These are phyloP conservation scores for Pammene fasciana DNA, from an alignment of 2,888 invertebrate species.

Conservation along the genomic window DNA sequence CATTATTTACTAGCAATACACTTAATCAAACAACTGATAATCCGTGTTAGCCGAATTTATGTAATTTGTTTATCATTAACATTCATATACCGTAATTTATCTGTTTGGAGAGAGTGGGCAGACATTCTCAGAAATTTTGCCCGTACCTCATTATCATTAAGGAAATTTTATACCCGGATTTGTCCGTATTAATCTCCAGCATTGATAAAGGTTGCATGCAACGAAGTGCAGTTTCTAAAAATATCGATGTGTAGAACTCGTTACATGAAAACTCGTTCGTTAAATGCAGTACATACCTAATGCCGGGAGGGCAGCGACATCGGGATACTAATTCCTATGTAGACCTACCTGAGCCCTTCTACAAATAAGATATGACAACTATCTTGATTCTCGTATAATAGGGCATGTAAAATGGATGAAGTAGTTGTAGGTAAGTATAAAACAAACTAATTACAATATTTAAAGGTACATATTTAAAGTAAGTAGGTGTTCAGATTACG, in stretches of 20 bases:
- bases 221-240: slow-evolving; percentile 14
- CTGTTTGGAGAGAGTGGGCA: slow-evolving; percentile 38
- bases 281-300: slow-evolving; percentile 22
- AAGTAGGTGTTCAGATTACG: neutral
- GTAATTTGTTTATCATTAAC: slow-evolving; percentile 33
- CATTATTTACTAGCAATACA: slow-evolving; percentile 18
- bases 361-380: neutral
- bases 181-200: neutral
- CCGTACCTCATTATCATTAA: slow-evolving; percentile 12
- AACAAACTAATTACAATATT: too few species aligned
- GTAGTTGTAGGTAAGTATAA: neutral
- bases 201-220: slow-evolving; percentile 5
- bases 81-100: slow-evolving; percentile 25
- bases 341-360: neutral
- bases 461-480: neutral
- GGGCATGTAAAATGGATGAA: neutral
- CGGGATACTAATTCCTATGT: slow-evolving; percentile 24
- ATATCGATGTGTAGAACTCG: slow-evolving; percentile 23
- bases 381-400: too few species aligned
- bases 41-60: slow-evolving; percentile 9
- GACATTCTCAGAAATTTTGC: slow-evolving; percentile 26
- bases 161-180: slow-evolving; percentile 8
- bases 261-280: slow-evolving; percentile 8
- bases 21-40: slow-evolving; percentile 18
- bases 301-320: slow-evolving; percentile 6